phyloP scores from a whole-genome alignment of 2,797 vertebrate genomes.

The Micropoecilia bifurca region DNA sequence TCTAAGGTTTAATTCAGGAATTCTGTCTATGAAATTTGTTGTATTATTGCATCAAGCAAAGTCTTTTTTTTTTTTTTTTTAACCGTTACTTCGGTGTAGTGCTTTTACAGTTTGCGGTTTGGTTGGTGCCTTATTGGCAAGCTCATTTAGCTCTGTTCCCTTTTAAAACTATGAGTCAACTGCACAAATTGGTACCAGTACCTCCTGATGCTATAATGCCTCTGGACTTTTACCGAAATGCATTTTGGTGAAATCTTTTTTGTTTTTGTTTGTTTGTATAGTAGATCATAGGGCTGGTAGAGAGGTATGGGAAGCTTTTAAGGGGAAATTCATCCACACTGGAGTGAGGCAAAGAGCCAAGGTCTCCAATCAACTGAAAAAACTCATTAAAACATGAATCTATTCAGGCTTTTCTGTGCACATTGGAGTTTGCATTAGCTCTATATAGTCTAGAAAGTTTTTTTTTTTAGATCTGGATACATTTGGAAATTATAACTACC shows the following conservation, averaged over 20 bases:
- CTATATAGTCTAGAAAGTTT: neutral
- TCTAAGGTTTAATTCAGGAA: slow-evolving; percentile 5
- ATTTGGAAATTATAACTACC: neutral
- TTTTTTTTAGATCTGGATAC: neutral
- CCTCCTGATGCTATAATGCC: neutral
- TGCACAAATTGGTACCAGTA: neutral
- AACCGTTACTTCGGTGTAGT: neutral
- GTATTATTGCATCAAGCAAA: neutral
- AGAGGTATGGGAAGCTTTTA: neutral
- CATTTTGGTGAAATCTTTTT: neutral
- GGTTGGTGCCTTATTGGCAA: neutral
- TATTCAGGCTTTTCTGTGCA: neutral
- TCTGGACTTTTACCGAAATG: neutral
- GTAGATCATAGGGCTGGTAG: neutral
- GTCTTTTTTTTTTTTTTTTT: neutral
- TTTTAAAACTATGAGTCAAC: neutral
- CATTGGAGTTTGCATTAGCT: neutral
- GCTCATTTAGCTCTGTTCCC: neutral
- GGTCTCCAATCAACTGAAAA: neutral
- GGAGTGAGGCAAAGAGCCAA: neutral
- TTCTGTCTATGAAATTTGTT: neutral
- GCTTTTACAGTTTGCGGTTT: neutral
- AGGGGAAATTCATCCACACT: neutral
- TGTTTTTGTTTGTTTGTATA: neutral
- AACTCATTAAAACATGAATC: neutral